Base-by-base conservation (phyloP, 2,113 vertebrate species). In the Notarius lentiginosus region DNA sequence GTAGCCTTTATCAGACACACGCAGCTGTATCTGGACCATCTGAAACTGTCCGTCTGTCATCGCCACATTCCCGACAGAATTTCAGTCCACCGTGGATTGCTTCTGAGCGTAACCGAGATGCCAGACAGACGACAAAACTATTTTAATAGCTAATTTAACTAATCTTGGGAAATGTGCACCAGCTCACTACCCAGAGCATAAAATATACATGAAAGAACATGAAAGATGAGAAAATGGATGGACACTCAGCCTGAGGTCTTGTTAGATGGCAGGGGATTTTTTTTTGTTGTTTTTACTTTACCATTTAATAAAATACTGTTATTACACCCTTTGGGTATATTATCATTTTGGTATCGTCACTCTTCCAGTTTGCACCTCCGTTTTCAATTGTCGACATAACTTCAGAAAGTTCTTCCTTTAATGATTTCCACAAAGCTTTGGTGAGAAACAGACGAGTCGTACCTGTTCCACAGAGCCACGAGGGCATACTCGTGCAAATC, bases 401-500 rank as follows among this genome's bases (percentile, higher is more conserved):
- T 81, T 60, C 7, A 10, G 7, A 3, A 24, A 72, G 14, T 72
- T 49, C 8, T 22, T 75, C 7, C 17, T 15, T 49, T 22, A 75
- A 47, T 41, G 30, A 72, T 49, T 49, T 47, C 41, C 58, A 47
- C 24, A 84, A 20, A n/a, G 30, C 49, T 51, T 41, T 6, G 14
- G 10, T 20, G 30, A 66, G 2, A 20, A 61, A 0, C 51, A 27
- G 12, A n/a, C 1, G 5, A 70, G 60, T 24, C 18, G 86, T 79
- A 99, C 98, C 98, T 99, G 93, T 98, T 98, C 97, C 98, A 99
- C 4, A 99, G 94, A 0, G 97, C 97, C 86, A 99, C 98, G 76
- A 99, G 93, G 0, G 98, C 98, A 0, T 99, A 99, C 56, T 99
- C 98, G 0, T 98, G 97, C 84, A 97, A 95, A 76, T 99, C 98